A percentile compares a stretch with the other conserved stretches of the same genome.
Evolutionary conservation across 2,797 vertebrate species (phyloP).

Genomic region (Enteromius anoplus): DNA sequence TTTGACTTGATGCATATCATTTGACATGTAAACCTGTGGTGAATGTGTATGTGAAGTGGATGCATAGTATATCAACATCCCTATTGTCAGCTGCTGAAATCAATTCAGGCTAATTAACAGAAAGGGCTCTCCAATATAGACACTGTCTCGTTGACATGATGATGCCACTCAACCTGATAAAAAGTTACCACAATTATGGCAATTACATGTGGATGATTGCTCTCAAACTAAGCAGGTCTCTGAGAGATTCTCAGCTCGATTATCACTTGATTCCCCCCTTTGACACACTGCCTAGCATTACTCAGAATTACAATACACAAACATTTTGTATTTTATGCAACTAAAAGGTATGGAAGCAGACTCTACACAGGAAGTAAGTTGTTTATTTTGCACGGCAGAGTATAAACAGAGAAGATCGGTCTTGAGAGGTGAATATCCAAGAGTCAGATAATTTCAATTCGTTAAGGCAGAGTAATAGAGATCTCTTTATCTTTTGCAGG

Average conservation of each 20-base stretch:
- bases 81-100: slow-evolving; percentile 51
- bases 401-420: too few relatives aligned
- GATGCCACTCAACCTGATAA: slow-evolving; percentile 62
- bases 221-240: slow-evolving; percentile 56
- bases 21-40: slow-evolving; percentile 43
- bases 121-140: slow-evolving; percentile 69
- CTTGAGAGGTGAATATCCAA: too few relatives aligned
- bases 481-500: too few relatives aligned
- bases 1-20: slow-evolving; percentile 18
- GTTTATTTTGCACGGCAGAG: too few relatives aligned
- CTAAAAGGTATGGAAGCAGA: too few relatives aligned
- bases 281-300: slow-evolving; percentile 54
- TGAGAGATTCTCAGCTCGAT: slow-evolving; percentile 60
- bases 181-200: slow-evolving; percentile 68
- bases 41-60: slow-evolving; percentile 56
- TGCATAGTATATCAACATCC: slow-evolving; percentile 54
- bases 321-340: slow-evolving; percentile 14
- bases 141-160: slow-evolving; percentile 60
- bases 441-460: too few relatives aligned
- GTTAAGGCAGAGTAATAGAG: too few relatives aligned
- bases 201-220: slow-evolving; percentile 68
- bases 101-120: slow-evolving; percentile 66
- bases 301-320: not conserved
- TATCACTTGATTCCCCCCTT: slow-evolving; percentile 55
- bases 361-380: too few relatives aligned